Percentiles rank a stretch among this genome's conserved stretches.
These are phyloP conservation scores for Limnothrissa miodon DNA, from an alignment of 2,113 vertebrate species.

Conservation along the genomic window DNA sequence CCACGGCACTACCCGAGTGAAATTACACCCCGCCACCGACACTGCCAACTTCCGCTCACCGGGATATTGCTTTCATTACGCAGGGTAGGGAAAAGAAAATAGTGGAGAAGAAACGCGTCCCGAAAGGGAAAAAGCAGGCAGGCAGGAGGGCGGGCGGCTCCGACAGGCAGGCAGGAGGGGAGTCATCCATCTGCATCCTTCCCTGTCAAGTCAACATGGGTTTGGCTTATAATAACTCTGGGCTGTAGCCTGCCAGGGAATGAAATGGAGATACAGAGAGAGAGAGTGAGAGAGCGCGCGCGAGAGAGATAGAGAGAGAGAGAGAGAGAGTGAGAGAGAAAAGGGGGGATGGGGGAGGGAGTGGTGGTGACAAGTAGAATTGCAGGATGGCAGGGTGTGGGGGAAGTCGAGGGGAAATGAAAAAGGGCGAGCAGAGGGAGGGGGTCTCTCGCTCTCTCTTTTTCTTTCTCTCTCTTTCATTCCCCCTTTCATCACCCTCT, in stretches of 20 bases:
- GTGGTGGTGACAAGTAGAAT: not conserved
- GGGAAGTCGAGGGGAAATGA: not conserved
- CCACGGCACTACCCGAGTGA: not conserved
- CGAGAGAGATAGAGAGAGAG: slow-evolving; percentile 16
- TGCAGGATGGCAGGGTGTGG: not conserved
- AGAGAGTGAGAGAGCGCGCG: slow-evolving; percentile 11
- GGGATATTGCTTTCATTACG: slow-evolving; percentile 23
- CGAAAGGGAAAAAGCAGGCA: not conserved
- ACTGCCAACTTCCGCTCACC: not conserved
- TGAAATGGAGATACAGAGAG: not conserved
- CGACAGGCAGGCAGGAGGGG: not conserved
- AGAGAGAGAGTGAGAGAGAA: not conserved
- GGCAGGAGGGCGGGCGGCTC: too few species aligned
- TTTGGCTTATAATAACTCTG: slow-evolving; percentile 10
- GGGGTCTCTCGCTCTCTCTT: not conserved
- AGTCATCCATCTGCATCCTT: slow-evolving; percentile 4
- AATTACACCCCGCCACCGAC: not conserved
- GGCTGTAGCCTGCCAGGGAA: not conserved
- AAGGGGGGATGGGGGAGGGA: not conserved
- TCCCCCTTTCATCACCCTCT: not conserved
- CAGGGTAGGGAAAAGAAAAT: not conserved
- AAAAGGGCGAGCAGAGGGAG: not conserved
- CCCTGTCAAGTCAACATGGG: not conserved
- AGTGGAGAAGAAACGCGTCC: not conserved
- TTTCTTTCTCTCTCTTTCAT: not conserved